Percentiles rank a stretch among this genome's conserved stretches.
phyloP scores from a whole-genome alignment of 2,113 vertebrate genomes.

The Syngnathus floridae region DNA sequence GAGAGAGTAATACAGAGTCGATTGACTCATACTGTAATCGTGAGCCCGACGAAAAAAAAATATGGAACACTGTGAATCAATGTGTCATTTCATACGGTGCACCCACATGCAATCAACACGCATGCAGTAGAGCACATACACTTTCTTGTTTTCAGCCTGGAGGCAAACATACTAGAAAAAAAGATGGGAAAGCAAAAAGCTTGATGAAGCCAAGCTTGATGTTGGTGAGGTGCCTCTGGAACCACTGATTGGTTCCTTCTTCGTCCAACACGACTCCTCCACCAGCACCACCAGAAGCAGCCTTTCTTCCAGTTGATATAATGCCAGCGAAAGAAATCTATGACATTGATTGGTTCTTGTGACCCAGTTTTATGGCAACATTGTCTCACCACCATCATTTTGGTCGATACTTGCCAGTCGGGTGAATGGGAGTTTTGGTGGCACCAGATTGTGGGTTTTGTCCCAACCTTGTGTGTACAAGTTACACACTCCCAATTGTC shows the following conservation, averaged over 20 bases:
- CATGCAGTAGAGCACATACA: conserved; percentile 25
- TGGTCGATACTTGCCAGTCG: conserved; percentile 61
- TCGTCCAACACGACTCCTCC: conserved; percentile 1
- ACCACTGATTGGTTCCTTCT: conserved; percentile 54
- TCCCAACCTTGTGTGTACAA: conserved; percentile 17
- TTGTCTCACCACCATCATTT: conserved; percentile 54
- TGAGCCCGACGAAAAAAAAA: conserved; percentile 67
- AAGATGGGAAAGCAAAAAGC: conserved; percentile 45
- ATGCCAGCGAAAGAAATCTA: conserved; percentile 64
- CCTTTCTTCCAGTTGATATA: conserved; percentile 46
- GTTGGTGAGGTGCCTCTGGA: conserved; percentile 39
- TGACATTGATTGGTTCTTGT: conserved; percentile 67
- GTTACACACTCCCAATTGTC: conserved; percentile 30
- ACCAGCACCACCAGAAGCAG: not conserved
- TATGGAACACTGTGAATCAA: conserved; percentile 66
- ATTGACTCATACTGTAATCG: conserved; percentile 64
- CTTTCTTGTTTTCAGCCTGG: conserved; percentile 38
- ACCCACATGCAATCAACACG: conserved; percentile 10
- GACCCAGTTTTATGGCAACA: conserved; percentile 71
- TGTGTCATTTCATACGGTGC: conserved; percentile 53
- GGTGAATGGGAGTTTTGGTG: conserved; percentile 24
- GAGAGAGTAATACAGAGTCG: conserved; percentile 44
- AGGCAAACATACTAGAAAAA: conserved; percentile 57
- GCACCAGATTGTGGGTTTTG: conserved; percentile 38
- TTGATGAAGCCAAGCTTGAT: conserved; percentile 47